Evolutionary conservation across 2,888 invertebrate genomes (phyloP).

Genomic region (Sinopyrophorus schimmeli): DNA sequence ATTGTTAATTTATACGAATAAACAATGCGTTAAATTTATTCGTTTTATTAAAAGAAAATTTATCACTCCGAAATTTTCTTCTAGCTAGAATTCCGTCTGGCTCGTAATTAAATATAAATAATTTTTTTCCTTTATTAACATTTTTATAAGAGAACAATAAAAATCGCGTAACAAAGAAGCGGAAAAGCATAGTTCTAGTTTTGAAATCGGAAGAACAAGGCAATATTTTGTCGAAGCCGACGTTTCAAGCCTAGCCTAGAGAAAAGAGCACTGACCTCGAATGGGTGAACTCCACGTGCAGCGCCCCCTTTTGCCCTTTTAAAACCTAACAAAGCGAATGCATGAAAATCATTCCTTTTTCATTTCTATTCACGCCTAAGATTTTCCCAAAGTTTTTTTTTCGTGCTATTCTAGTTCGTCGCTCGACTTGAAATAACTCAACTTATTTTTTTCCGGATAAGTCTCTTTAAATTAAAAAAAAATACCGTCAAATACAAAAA

Average conservation of each 20-base stretch:
- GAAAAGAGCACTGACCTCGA: constrained; percentile 25
- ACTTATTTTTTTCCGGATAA: too few relatives aligned
- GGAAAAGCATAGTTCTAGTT: constrained; percentile 27
- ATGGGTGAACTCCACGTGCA: constrained; percentile 25
- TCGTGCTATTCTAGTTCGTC: too few relatives aligned
- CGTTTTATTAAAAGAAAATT: too few relatives aligned
- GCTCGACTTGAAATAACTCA: too few relatives aligned
- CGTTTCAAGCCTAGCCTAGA: constrained; percentile 23
- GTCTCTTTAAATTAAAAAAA: too few relatives aligned
- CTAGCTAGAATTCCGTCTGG: too few relatives aligned
- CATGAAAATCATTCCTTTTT: constrained; percentile 23
- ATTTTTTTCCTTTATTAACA: constrained; percentile 12
- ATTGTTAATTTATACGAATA: too few relatives aligned
- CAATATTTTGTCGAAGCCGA: constrained; percentile 28
- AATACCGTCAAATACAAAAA: too few relatives aligned
- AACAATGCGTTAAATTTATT: too few relatives aligned
- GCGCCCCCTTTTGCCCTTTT: constrained; percentile 24
- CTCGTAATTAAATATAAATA: constrained; percentile 12
- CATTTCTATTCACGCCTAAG: constrained; percentile 19
- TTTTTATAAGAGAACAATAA: constrained; percentile 16
- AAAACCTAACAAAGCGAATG: constrained; percentile 17
- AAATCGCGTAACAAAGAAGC: constrained; percentile 20
- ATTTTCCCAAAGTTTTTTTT: constrained; percentile 20
- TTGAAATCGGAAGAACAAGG: constrained; percentile 27
- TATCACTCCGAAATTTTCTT: too few relatives aligned